These are phyloP conservation scores for Chelonoidis abingdonii DNA, from an alignment of 2,113 vertebrate genomes.

Conservation along the genomic window DNA sequence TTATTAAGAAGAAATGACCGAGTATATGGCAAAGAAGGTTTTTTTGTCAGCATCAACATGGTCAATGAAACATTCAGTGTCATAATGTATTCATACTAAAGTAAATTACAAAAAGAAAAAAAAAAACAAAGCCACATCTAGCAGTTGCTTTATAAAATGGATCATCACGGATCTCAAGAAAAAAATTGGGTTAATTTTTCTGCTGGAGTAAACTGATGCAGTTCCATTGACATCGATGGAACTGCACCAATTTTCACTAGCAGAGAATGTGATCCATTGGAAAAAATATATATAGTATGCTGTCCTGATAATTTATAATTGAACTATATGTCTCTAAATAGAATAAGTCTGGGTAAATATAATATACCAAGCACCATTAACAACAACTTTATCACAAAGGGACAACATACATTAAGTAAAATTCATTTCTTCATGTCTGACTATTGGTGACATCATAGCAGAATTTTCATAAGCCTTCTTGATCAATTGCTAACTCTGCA, in stretches of 20 bases:
- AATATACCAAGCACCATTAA: neutral
- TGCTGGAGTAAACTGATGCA: neutral
- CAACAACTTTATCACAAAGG: neutral
- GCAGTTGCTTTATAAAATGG: neutral
- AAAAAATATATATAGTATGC: neutral
- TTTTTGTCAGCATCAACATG: slow-evolving; percentile 1
- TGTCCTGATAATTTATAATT: neutral
- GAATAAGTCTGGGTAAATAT: neutral
- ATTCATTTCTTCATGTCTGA: too few relatives aligned
- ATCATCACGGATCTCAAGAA: neutral
- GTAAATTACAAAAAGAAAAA: neutral
- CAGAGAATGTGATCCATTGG: neutral
- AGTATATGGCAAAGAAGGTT: slow-evolving; percentile 34
- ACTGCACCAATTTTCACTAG: neutral
- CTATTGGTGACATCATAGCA: too few relatives aligned
- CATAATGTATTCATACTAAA: neutral
- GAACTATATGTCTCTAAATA: neutral
- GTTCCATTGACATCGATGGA: neutral
- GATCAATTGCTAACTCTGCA: too few relatives aligned
- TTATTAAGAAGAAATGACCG: slow-evolving; percentile 41
- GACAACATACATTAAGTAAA: neutral
- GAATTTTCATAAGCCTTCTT: too few relatives aligned
- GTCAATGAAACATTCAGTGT: slow-evolving; percentile 20
- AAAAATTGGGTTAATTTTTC: neutral
- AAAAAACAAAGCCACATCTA: neutral